These are phyloP conservation scores for Globia sparganii DNA, from an alignment of 2,888 invertebrate species.

Conservation along the genomic window DNA sequence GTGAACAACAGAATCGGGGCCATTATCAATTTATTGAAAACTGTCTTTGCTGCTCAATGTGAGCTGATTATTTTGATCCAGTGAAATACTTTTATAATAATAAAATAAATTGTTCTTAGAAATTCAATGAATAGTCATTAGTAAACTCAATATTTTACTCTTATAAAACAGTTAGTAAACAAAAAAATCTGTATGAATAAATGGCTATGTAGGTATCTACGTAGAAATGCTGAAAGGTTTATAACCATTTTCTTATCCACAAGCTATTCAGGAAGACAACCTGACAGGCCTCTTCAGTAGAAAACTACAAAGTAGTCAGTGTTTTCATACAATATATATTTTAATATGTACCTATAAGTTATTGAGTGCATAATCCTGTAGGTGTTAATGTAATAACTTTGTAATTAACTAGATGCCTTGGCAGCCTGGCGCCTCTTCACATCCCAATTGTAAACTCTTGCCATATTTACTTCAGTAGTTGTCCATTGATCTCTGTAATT, in stretches of 20 bases:
- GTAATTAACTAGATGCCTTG: conserved; percentile 84
- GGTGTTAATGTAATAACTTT: conserved; percentile 16
- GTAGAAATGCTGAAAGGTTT: background rate
- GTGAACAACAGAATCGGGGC: too few species aligned
- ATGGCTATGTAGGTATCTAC: background rate
- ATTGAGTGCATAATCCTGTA: conserved; percentile 28
- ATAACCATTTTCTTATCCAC: conserved; percentile 14
- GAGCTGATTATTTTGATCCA: conserved; percentile 15
- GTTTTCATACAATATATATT: conserved; percentile 18
- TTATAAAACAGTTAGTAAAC: conserved; percentile 7
- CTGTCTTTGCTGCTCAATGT: background rate
- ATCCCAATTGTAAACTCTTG: conserved; percentile 99
- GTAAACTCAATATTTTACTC: conserved; percentile 15
- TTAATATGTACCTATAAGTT: conserved; percentile 20
- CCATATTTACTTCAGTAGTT: conserved; percentile 99
- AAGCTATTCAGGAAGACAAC: conserved; percentile 25
- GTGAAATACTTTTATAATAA: conserved; percentile 8
- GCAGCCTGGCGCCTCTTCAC: conserved; percentile 96
- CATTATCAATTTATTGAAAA: too few species aligned
- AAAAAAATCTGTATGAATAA: conserved; percentile 8
- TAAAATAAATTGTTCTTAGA: conserved; percentile 22
- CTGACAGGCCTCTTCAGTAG: conserved; percentile 7
- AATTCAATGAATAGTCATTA: conserved; percentile 6
- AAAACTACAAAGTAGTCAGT: conserved; percentile 27
- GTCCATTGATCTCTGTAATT: conserved; percentile 97